Evolutionary conservation across 2,113 vertebrate species (phyloP), one percentile per base, ranked within the genome.

Genomic region (Fukomys damarensis): DNA sequence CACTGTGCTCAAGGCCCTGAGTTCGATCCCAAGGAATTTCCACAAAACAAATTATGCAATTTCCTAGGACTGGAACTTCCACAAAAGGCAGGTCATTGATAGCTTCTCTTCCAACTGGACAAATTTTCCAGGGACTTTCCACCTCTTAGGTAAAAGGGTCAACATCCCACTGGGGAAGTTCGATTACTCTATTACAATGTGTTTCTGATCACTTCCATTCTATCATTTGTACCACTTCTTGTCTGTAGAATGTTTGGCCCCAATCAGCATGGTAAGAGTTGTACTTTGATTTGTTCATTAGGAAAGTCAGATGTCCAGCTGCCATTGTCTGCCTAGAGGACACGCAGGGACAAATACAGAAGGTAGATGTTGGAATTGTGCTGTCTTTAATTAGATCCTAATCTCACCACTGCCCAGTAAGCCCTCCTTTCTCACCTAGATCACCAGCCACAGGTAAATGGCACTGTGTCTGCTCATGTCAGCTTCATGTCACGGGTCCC

Each of bases 11-110:
- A 49, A 43, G 72, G 26, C 13, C 43, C 43, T 46, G 41, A 13
- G 28, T 76, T 76, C 13, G 13, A 30, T 26, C 4, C 70, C 66
- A 96, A 96, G 94, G 56, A 93, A 95, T 58, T 84, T 89, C 22
- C 54, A 16, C 56, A 43, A 49, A 68, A n/a, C 30, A 70, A 66
- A 65, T 83, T 84, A 49, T 24, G 52, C 43, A 74, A 74, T 61
- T 61, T 22, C 49, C 56, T 3, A 32, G 22, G 32, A 54, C 61
- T 58, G 49, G 5, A 24, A 46, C 12, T 35, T 52, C n/a, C 7
- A 41, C 10, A 30, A 65, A 91, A 84, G 32, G 38, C n/a, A 81
- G n/a, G 22, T 32, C 43, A 2, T 68, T 38, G 52, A 46, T 54
- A 20, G 9, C 65, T 14, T 63, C 20, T 91, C 46, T 56, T 66